Evolutionary conservation across 2,888 invertebrate species (phyloP).

Genomic region (Scaptomyza caliginosa): DNA sequence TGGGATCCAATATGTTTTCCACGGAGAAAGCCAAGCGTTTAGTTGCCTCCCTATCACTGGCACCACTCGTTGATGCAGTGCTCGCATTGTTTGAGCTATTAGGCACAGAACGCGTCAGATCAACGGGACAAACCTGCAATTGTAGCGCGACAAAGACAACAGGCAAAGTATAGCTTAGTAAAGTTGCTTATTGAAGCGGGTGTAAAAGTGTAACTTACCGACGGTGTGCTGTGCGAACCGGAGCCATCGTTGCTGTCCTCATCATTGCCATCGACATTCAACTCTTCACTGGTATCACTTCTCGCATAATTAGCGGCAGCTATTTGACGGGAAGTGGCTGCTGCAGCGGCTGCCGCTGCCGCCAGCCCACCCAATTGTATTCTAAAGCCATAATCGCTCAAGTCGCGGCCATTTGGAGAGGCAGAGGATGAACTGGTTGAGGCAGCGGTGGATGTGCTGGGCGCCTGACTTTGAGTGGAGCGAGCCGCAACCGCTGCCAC

Average conservation of each 20-base stretch:
- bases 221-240: constrained; percentile 81
- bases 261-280: constrained; percentile 84
- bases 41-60: constrained; percentile 82
- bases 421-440: constrained; percentile 46
- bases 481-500: constrained; percentile 81
- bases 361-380: constrained; percentile 84
- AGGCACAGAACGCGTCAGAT: constrained; percentile 83
- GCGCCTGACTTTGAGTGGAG: constrained; percentile 51
- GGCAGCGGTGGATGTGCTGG: constrained; percentile 58
- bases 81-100: constrained; percentile 58
- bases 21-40: constrained; percentile 92
- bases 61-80: constrained; percentile 77
- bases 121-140: constrained; percentile 83
- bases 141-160: not conserved
- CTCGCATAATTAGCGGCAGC: constrained; percentile 83
- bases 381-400: constrained; percentile 84
- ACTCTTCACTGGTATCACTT: constrained; percentile 84
- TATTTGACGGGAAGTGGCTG: constrained; percentile 81
- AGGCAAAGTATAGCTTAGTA: not conserved
- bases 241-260: constrained; percentile 84
- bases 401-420: constrained; percentile 76
- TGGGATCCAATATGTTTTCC: constrained; percentile 95
- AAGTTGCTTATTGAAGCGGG: not conserved
- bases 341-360: constrained; percentile 83
- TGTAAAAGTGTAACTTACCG: constrained; percentile 77